Evolutionary conservation across 2,113 vertebrate species (phyloP), one percentile per base, ranked within the genome.

Genomic region (Percina caprodes): DNA sequence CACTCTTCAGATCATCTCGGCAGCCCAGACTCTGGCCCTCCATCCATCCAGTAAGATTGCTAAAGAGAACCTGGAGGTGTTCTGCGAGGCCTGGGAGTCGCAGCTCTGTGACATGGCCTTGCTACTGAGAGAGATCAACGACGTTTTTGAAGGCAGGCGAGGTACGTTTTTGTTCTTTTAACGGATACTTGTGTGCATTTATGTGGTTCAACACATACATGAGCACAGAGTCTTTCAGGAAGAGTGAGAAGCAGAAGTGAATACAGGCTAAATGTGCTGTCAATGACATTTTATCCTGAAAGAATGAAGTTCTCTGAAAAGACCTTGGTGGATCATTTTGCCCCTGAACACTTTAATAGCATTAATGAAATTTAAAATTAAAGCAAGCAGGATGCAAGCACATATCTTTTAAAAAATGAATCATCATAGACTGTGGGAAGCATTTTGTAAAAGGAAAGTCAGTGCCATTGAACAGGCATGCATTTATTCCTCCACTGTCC

Each of bases 31-130:
- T 0, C 67, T 99, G 88, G 97, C 98, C 15, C 94, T 99, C 6
- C 98, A 99, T 92, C 98, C 98, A 4, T 97, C 97, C 84, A 99
- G 98, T 90, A 99, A 98, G 94, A 99, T 99, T 45, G 98, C 98
- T 33, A 99, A 98, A 94, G 98, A 99, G 95, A 99, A 99, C 91
- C 94, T 99, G 70, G 98, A 99, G 58, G 98, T 99, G 35, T 99
- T 99, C 93, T 99, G 98, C 9, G 98, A 99, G 94, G 97, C 98
- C 67, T 99, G 98, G 98, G 98, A 99, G 87, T 99, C 98, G 3
- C 98, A 99, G 89, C 95, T 99, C 76, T 96, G 94, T 14, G 98
- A 99, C 92, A 97, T 99, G 97, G 96, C 96, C 30, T 83, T 96
- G 60, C 93, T 99, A 74, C 92, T 99, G 54, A 94, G 96, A 83